Conservation (phyloP, 2,113 vertebrate genomes). For the Eclectus roratus region DNA sequence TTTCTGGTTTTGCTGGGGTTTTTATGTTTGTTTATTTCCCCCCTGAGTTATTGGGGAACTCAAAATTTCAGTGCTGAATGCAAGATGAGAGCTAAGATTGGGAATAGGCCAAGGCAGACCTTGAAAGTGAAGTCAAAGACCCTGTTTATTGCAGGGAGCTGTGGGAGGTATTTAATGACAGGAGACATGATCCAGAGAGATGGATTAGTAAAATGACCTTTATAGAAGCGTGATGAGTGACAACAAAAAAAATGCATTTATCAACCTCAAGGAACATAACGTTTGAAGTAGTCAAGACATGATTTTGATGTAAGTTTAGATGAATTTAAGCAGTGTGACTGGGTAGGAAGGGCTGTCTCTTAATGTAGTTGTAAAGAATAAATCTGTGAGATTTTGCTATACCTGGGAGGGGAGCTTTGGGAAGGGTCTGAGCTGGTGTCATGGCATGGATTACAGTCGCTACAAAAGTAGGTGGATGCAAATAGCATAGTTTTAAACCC, state of each 20-base stretch:
- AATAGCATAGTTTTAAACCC: background rate
- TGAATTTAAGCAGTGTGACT: background rate
- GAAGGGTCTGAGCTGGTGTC: background rate
- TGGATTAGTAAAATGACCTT: slow-evolving; percentile 34
- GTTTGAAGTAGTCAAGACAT: background rate
- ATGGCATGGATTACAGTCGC: background rate
- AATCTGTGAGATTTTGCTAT: background rate
- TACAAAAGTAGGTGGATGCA: background rate
- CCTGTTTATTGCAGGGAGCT: background rate
- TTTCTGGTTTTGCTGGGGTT: background rate
- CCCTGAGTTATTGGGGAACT: background rate
- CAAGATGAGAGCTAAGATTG: background rate
- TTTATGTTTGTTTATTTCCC: background rate
- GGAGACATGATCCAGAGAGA: background rate
- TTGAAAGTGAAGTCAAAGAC: background rate
- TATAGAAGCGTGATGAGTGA: background rate
- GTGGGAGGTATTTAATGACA: background rate
- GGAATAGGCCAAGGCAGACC: background rate
- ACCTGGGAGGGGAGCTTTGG: background rate
- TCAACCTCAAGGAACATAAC: background rate
- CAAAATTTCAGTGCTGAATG: background rate
- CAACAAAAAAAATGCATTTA: background rate
- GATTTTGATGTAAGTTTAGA: background rate
- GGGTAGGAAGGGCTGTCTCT: background rate
- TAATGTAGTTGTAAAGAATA: background rate